Evolutionary conservation across 2,113 vertebrate species (phyloP), one percentile per base, ranked within the genome.

Genomic region (Ophthalmolycus amberensis): DNA sequence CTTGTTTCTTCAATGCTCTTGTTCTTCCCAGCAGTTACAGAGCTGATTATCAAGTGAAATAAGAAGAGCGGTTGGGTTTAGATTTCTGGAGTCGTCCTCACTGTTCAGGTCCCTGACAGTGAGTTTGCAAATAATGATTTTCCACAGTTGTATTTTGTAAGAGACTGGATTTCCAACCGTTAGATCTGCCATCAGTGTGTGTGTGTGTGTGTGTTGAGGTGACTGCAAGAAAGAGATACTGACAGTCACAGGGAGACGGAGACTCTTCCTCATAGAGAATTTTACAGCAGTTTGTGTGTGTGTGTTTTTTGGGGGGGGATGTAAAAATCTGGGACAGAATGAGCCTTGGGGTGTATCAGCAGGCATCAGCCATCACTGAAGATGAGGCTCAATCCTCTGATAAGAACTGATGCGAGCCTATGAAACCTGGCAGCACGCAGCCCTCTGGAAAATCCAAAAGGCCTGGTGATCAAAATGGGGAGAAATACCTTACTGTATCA

Each of bases 241-340:
- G 69, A 71, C 65, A 62, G 37, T 46, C 20, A 50, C 2, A 64
- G 27, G 59, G 29, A 77, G 32, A 50, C 9, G 20, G 20, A 62
- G 34, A 60, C 66, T 48, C 38, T 54, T 78, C 65, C 46, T 48
- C 25, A 48, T 58, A 29, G n/a, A 69, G 58, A 71, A 56, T 64
- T 66, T 50, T 88, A 72, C 80, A 80, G 63, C 76, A 63, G 79
- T 74, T 70, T 80, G 18, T 52, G n/a, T 58, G 62, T 67, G 7
- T 73, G 12, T 71, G 16, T 69, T 50, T 74, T 79, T 25, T 50
- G 77, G 32, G 50, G 54, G 77, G 32, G 50, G 54, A 29, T 70
- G 66, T 67, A 69, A 66, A 14, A 87, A 94, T 90, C 88, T 93
- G 80, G 91, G 91, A 73, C 91, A 90, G 80, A 87, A 37, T n/a